These are phyloP conservation scores for Standfussiana lucernea DNA, from an alignment of 2,888 invertebrate genomes.

Conservation along the genomic window DNA sequence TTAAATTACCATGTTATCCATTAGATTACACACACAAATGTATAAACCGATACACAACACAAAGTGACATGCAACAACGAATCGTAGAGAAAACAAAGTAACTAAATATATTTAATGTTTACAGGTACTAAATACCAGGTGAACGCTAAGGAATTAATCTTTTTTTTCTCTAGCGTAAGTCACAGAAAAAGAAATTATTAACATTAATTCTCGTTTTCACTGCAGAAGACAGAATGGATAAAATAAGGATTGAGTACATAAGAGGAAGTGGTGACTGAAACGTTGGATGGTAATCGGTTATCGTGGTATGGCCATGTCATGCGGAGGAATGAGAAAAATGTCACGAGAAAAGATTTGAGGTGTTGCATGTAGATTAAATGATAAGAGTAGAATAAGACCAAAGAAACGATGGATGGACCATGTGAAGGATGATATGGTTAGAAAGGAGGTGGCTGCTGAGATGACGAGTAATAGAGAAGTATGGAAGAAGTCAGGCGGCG, in stretches of 20 bases:
- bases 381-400: neutral
- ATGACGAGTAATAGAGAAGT: neutral
- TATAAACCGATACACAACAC: constrained; percentile 13
- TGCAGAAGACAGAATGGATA: neutral
- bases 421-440: neutral
- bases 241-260: neutral
- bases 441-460: neutral
- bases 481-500: neutral
- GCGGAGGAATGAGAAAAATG: neutral
- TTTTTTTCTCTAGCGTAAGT: constrained; percentile 18
- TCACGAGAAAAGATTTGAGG: neutral
- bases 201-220: neutral
- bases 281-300: neutral
- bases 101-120: neutral
- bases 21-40: constrained; percentile 22
- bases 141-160: constrained; percentile 5
- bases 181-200: constrained; percentile 23
- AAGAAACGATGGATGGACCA: neutral
- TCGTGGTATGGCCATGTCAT: neutral
- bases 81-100: constrained; percentile 26
- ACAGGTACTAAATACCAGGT: neutral
- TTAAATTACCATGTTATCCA: constrained; percentile 41
- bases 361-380: neutral
- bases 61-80: constrained; percentile 43
- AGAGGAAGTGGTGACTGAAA: neutral